phyloP scores from a whole-genome alignment of 1,140 invertebrate species.

The Ooceraea biroi region DNA sequence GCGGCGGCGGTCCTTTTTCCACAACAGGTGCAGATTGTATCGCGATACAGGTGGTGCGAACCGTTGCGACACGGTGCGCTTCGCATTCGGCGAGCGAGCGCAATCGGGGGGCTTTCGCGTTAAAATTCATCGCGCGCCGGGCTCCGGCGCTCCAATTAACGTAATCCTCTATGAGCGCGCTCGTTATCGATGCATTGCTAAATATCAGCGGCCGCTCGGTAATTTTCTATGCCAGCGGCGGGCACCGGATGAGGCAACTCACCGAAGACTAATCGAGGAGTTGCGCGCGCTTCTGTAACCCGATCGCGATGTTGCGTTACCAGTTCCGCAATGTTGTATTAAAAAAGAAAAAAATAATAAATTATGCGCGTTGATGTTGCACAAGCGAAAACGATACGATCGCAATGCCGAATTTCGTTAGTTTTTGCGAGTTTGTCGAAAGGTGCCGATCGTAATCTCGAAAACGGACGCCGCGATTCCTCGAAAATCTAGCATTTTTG shows the following conservation, averaged over 20 bases:
- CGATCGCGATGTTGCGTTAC: constrained; percentile 10
- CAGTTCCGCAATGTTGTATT: not conserved
- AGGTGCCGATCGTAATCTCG: too few relatives aligned
- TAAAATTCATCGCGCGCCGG: constrained; percentile 51
- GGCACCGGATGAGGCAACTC: constrained; percentile 17
- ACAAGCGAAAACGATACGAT: not conserved
- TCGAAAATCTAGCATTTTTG: constrained; percentile 20
- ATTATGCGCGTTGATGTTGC: not conserved
- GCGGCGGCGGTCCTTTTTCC: constrained; percentile 30
- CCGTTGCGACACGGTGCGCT: constrained; percentile 66
- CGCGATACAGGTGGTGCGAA: constrained; percentile 70
- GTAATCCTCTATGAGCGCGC: constrained; percentile 44
- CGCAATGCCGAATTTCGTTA: not conserved
- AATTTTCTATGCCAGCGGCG: constrained; percentile 47
- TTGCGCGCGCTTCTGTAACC: constrained; percentile 31
- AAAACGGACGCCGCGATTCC: constrained; percentile 3
- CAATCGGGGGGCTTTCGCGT: constrained; percentile 40
- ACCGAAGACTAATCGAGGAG: constrained; percentile 26
- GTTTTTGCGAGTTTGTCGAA: not conserved
- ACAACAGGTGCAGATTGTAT: constrained; percentile 75
- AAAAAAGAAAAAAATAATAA: too few relatives aligned
- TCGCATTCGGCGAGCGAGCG: constrained; percentile 42
- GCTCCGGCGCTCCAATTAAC: constrained; percentile 68
- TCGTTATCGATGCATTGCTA: constrained; percentile 73
- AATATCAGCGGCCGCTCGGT: constrained; percentile 65